Base-by-base conservation (phyloP, 2,888 invertebrate species). In the Parnassius orleans region DNA sequence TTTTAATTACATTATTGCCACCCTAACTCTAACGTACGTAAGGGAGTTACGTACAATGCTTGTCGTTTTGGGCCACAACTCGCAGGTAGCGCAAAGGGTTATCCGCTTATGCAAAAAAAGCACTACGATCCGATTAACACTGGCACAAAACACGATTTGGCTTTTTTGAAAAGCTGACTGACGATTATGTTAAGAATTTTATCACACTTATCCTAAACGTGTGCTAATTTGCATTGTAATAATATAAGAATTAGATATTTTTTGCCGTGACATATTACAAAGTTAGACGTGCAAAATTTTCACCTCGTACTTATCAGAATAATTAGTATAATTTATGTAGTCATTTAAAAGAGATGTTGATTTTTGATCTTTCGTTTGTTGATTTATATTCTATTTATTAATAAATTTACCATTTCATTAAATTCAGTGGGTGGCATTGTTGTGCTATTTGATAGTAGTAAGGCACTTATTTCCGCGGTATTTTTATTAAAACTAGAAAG, bases 51-150 rank as follows among this genome's bases (percentile, higher is more conserved):
- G 72, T 71, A 87, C 77, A 68, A 72, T 73, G 72, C 78, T 80
- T 78, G 84, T 82, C 75, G 73, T 63, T 65, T 61, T 33, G 48
- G 51, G 66, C 71, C 75, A 69, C 69, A 52, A 70, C 11, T 14
- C 75, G 83, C 90, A 91, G 90, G 90, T 91, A 91, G 86, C 79
- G 67, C 86, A 77, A 84, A 84, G 89, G 90, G 90, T 91, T 90
- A 91, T 91, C 90, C 90, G 90, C 90, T 91, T 90, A 90, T 87
- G 87, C 87, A 90, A 88, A 90, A 89, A 86, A 80, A 66, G 68
- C 70, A 71, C 75, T 74, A 76, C 84, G 83, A 90, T 88, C 90
- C 90, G 91, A 90, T 91, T 90, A 90, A 87, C 90, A 87, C 90
- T 83, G 73, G 74, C 76, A 79, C 74, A 83, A 82, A 81, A 83